phyloP scores from a whole-genome alignment of 2,113 vertebrate genomes.

The Aegotheles bennettii region DNA sequence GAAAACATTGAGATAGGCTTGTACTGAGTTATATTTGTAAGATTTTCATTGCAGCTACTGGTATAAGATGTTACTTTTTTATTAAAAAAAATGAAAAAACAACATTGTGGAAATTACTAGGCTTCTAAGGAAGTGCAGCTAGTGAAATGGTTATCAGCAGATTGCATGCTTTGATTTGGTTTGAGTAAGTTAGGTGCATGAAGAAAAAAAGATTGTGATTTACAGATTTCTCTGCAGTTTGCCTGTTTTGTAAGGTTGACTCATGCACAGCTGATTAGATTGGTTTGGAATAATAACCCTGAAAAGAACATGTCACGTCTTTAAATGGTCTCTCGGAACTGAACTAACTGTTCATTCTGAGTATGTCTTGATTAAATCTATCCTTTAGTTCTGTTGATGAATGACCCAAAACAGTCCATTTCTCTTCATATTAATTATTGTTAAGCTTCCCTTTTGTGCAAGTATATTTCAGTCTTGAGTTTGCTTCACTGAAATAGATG shows the following conservation, averaged over 20 bases:
- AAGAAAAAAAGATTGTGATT: background rate
- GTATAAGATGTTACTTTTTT: background rate
- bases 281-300: background rate
- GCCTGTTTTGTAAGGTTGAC: background rate
- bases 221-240: constrained; percentile 31
- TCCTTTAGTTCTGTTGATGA: background rate
- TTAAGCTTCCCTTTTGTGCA: background rate
- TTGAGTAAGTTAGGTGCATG: background rate
- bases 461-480: background rate
- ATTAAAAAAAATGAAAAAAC: background rate
- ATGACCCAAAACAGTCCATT: background rate
- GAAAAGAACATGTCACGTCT: background rate
- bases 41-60: background rate
- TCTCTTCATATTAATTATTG: background rate
- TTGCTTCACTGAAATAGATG: background rate
- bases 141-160: constrained; percentile 30
- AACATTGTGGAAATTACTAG: background rate
- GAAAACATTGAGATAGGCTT: background rate
- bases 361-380: background rate
- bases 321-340: background rate
- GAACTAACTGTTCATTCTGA: background rate
- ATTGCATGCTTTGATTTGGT: constrained; percentile 42
- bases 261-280: background rate
- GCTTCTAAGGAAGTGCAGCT: background rate
- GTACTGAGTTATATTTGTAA: background rate